Base-by-base conservation (phyloP, 23 tunicate genomes). In the Clavelina lepadiformis region DNA sequence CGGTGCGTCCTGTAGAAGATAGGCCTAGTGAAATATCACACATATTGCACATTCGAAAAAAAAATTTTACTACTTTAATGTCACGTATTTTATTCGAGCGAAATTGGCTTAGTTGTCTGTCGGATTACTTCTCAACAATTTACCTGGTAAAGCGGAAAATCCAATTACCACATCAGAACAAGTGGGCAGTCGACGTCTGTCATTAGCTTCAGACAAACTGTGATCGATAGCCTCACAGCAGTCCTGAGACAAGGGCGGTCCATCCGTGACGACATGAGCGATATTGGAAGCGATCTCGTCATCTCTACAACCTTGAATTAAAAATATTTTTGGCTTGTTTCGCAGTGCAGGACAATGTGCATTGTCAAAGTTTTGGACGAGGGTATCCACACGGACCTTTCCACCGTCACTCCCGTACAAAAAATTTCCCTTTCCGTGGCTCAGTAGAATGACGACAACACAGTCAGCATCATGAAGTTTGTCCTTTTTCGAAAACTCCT, bases 311-410 rank as follows among this genome's bases (percentile, higher is more conserved):
- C 69, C 70, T 69, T 79, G 85, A 23, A 82, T 34, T 44, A 82
- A 46, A 41, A 82, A 82, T 45, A 82, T 68, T 67, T 82, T 82
- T 19, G 91, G 91, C 46, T 82, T 82, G 58, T 82, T 82, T 56
- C 67, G 91, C 22, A 82, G 38, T 3, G 35, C 35, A 3, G 82
- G 91, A 67, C 91, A 82, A 35, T 65, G 28, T 0, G 64, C 68
- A 32, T 82, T 82, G 75, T 82, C 91, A 47, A 82, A 82, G 50
- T 64, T 46, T 28, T 76, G 29, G 24, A 82, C 27, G 19, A 82
- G 56, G 13, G 47, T 21, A 51, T 50, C 62, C 11, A 76, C 22
- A 13, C n/a, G 41, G 4, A 82, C 36, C 13, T 36, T 57, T n/a
- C 22, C 28, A 18, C 91, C 91, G 33, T 82, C 91, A 15, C 75